These are phyloP conservation scores for Ceratosolen solmsi DNA, from an alignment of 1,140 invertebrate species.

Conservation along the genomic window DNA sequence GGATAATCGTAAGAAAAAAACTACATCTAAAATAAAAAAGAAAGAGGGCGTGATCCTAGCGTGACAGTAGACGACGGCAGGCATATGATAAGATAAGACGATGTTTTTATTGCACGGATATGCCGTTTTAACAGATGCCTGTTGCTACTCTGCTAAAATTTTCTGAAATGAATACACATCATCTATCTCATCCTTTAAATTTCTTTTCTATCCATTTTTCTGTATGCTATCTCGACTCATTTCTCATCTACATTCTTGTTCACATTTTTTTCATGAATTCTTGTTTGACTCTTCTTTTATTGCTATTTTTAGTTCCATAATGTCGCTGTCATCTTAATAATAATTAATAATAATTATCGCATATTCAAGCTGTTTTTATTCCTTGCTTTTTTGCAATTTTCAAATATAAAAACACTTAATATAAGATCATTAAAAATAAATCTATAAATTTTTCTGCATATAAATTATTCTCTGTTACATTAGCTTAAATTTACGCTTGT, in stretches of 20 bases:
- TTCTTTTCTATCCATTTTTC: conserved; percentile 33
- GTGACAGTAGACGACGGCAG: conserved; percentile 49
- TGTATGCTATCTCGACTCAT: conserved; percentile 47
- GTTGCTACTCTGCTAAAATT: conserved; percentile 68
- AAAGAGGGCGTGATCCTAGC: not conserved
- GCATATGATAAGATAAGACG: too few species aligned
- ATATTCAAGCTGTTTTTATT: not conserved
- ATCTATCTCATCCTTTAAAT: conserved; percentile 33
- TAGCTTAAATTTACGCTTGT: not conserved
- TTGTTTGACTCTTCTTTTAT: not conserved
- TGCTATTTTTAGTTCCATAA: not conserved
- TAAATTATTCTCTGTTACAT: not conserved
- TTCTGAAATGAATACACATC: conserved; percentile 56
- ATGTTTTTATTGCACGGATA: conserved; percentile 64
- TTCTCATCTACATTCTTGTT: not conserved
- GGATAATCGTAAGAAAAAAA: not conserved
- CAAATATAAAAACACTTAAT: not conserved
- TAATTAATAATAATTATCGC: too few species aligned
- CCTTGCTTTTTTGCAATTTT: not conserved
- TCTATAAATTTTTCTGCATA: not conserved
- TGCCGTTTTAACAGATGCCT: conserved; percentile 68
- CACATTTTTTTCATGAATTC: not conserved
- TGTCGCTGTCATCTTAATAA: not conserved
- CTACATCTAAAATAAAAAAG: not conserved
- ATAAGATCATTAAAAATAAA: not conserved